Evolutionary conservation across 1,140 invertebrate genomes (phyloP), one percentile per base, ranked within the genome.

Genomic region (Euglossa dilemma): DNA sequence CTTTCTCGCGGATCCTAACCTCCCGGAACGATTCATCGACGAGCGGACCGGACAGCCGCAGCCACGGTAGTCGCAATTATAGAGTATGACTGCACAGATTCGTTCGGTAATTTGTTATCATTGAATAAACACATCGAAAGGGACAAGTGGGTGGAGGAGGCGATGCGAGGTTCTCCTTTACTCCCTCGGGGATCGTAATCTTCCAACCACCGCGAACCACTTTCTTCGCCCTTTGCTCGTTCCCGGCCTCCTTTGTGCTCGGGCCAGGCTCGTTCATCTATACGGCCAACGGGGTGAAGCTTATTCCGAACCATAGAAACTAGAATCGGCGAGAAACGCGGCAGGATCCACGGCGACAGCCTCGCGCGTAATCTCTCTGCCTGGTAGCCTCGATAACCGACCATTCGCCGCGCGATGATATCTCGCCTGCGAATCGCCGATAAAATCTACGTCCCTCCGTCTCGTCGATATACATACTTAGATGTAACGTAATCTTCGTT

Each of bases 1-100:
- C 81, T 87, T 84, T 85, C 85, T 76, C 80, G 81, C 85, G 84
- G 85, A 89, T 89, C 84, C 87, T 86, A 88, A 88, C 87, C 87
- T 77, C 78, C 74, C 59, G 71, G 59, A 70, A 80, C 84, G 87
- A 85, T 86, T 89, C 73, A 86, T 89, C 87, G 80, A 61, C 79
- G 64, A 63, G 47, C 45, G 67, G 57, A 25, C 28, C 56, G 75
- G 75, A 61, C 70, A 67, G 23, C 85, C 83, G 80, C 86, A 85
- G 87, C 89, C 69, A 70, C 84, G 88, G 88, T 90, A 92, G 90
- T 92, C 92, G 88, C 92, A 93, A 93, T 93, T 93, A 93, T 90
- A 88, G 91, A 93, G 91, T 93, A 93, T 93, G 93, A 93, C 93
- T 93, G 90, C 88, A 93, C 93, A 93, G 80, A 93, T 93, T 93